phyloP scores from a whole-genome alignment of 2,797 vertebrate species.

The Cryptoprocta ferox region DNA sequence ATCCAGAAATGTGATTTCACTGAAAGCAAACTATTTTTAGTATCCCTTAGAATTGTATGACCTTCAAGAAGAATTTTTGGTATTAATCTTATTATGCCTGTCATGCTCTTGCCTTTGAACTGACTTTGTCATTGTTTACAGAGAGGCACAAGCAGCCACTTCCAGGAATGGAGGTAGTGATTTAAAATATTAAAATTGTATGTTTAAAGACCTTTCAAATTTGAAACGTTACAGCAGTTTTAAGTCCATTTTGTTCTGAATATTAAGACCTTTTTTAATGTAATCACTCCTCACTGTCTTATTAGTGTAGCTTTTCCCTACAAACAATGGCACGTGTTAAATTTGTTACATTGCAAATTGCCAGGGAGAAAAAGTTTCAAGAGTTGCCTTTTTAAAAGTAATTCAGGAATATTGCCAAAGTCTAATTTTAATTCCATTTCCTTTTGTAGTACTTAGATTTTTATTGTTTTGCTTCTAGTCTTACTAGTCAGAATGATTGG shows the following conservation, averaged over 20 bases:
- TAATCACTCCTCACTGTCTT: not conserved
- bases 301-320: conserved; percentile 50
- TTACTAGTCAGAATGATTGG: conserved; percentile 33
- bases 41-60: conserved; percentile 49
- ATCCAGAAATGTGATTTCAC: conserved; percentile 58
- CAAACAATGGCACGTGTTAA: conserved; percentile 14
- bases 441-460: conserved; percentile 37
- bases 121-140: conserved; percentile 57
- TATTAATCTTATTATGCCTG: conserved; percentile 48
- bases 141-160: conserved; percentile 15
- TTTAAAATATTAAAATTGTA: conserved; percentile 49
- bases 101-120: conserved; percentile 53
- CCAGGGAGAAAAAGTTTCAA: conserved; percentile 40
- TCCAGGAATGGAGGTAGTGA: conserved; percentile 42
- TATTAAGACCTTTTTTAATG: not conserved
- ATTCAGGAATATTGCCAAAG: not conserved
- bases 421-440: conserved; percentile 54
- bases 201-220: conserved; percentile 35
- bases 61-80: conserved; percentile 40
- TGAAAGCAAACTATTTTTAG: conserved; percentile 57
- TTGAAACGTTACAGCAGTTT: not conserved
- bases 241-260: conserved; percentile 6
- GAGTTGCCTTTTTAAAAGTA: conserved; percentile 54
- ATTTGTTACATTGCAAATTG: conserved; percentile 46
- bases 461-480: conserved; percentile 18